Base-by-base conservation (phyloP, 2,888 invertebrate genomes). In the Augochlorella aurata region DNA sequence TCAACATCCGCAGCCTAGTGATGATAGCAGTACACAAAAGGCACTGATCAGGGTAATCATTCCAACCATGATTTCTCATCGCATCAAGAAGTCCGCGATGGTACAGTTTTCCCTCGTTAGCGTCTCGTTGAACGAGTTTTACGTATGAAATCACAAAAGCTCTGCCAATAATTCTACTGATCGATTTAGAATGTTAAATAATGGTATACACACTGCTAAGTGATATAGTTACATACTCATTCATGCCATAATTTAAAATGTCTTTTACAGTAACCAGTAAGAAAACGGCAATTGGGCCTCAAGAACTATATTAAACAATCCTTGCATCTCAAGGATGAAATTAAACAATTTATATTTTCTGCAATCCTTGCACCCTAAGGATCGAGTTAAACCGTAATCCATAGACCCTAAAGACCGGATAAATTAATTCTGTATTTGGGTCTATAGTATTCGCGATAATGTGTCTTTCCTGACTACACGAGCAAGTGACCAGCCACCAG, bases 11-110 rank as follows among this genome's bases (percentile, higher is more conserved):
- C 65, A 65, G 65, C 18, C 65, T 65, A 44, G 44, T 7, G 29
- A 61, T 65, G 65, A 63, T 63, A 9, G 63, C 18, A 38, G 58
- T 58, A 58, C 58, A 18, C 63, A 38, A 63, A 63, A 29, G 29
- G 38, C 29, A 63, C 29, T 38, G 29, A 29, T 29, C 61, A 29
- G 18, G 29, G 54, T 58, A 58, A 24, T 58, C 16, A 16, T 24
- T 58, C 58, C 24, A 24, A 58, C 16, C 8, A 24, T 8, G 24
- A 24, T 58, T 24, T 58, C 58, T 58, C 58, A 24, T 24, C 38
- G 7, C 9, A 9, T 63, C 29, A 9, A 63, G 29, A 63, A 38
- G 10, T 63, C 10, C 18, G 16, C 38, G 18, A 63, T 58, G 16
- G 8, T 16, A 58, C 58, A 58, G 24, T 58, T 24, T 58, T 24